Percentiles rank a stretch among this genome's conserved stretches.
Evolutionary conservation across 2,797 vertebrate genomes (phyloP).

Genomic region (Microchirus variegatus): DNA sequence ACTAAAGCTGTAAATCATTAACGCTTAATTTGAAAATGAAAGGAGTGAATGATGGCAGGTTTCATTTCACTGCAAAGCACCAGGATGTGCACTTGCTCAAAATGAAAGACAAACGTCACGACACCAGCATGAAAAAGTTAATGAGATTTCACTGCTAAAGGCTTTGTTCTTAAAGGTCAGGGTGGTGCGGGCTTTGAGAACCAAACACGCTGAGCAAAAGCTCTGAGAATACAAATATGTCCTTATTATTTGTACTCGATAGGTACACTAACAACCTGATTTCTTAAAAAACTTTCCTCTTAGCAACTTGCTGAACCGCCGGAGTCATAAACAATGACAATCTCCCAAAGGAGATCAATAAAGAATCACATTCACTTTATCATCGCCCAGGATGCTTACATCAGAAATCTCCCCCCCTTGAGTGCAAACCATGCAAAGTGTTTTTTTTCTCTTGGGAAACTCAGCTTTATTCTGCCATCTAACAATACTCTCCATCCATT

Average conservation of each 20-base stretch:
- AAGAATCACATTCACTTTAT: conserved; percentile 45
- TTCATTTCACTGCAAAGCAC: neutral
- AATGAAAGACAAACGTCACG: conserved; percentile 1
- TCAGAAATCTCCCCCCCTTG: conserved; percentile 34
- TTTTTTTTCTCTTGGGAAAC: conserved; percentile 32
- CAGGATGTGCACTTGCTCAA: neutral
- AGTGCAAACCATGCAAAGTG: conserved; percentile 29
- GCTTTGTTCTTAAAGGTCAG: conserved; percentile 34
- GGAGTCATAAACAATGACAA: conserved; percentile 23
- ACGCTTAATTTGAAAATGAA: too few relatives aligned
- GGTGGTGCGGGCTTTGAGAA: neutral
- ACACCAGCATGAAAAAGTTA: conserved; percentile 14
- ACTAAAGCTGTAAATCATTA: too few relatives aligned
- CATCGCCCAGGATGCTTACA: conserved; percentile 32
- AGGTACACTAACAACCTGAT: conserved; percentile 12
- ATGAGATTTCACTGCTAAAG: conserved; percentile 21
- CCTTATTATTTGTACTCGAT: conserved; percentile 9
- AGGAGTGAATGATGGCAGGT: too few relatives aligned
- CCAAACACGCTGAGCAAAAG: neutral
- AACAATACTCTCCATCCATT: conserved; percentile 41
- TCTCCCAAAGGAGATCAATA: conserved; percentile 58
- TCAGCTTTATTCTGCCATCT: conserved; percentile 44
- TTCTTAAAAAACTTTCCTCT: conserved; percentile 21
- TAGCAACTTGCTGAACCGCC: conserved; percentile 12
- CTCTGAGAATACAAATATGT: neutral